phyloP scores from a whole-genome alignment of 2,797 vertebrate species.

The Phoebastria nigripes region DNA sequence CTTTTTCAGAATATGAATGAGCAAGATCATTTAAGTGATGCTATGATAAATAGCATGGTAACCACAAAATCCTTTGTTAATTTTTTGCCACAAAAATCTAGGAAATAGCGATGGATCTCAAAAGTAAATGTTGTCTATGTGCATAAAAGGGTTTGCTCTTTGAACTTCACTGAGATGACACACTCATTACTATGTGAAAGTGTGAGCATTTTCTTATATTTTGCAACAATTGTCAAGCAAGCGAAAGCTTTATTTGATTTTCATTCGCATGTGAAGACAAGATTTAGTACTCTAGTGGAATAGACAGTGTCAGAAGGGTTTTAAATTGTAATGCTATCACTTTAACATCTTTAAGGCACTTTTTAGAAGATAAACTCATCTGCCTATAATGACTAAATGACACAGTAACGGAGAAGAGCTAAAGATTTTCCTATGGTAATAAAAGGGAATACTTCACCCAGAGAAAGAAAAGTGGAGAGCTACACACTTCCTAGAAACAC shows the following conservation, averaged over 20 bases:
- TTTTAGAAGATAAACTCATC: slow-evolving; percentile 46
- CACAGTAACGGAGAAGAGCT: slow-evolving; percentile 44
- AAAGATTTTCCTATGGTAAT: slow-evolving; percentile 32
- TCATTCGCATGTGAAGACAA: neutral
- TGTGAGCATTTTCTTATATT: slow-evolving; percentile 8
- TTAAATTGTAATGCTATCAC: slow-evolving; percentile 54
- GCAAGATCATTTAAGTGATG: slow-evolving; percentile 23
- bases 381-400: slow-evolving; percentile 45
- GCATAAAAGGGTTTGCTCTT: slow-evolving; percentile 4
- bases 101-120: neutral
- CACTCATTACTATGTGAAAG: neutral
- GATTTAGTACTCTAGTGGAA: slow-evolving; percentile 39
- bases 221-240: slow-evolving; percentile 58
- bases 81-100: slow-evolving; percentile 28
- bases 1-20: slow-evolving; percentile 23
- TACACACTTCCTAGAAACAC: neutral
- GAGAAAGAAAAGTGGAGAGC: neutral
- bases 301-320: slow-evolving; percentile 48
- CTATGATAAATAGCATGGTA: neutral
- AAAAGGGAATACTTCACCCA: neutral
- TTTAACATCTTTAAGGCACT: slow-evolving; percentile 59
- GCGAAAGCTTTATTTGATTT: slow-evolving; percentile 49
- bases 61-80: slow-evolving; percentile 9
- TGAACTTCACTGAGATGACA: slow-evolving; percentile 22
- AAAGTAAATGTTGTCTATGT: neutral